Base-by-base conservation (phyloP, 2,797 vertebrate species). In the Anniella stebbinsi region DNA sequence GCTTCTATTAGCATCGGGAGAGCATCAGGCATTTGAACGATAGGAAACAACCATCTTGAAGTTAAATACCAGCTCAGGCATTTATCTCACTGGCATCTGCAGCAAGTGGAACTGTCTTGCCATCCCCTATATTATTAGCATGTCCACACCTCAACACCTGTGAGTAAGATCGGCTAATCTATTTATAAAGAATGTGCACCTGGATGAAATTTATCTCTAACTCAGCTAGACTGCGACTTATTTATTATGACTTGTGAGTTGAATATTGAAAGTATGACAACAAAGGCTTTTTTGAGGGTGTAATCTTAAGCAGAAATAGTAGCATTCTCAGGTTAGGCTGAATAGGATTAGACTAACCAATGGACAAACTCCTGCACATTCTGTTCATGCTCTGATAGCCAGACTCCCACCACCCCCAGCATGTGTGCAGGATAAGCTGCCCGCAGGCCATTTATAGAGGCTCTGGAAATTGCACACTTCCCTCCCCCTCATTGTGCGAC, bases 121-220 rank as follows among this genome's bases (percentile, higher is more conserved):
- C 82, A 63, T 80, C 84, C 94, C 85, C 66, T 33, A 41, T 93
- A 72, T 87, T 87, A 89, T 82, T 77, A 89, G 70, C 92, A 86
- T 66, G 90, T 51, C 1, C n/a, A 92, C 86, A 87, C n/a, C 54
- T 45, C 45, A 88, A 94, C 96, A 72, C 66, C 92, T 94, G n/a
- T 86, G 93, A 93, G 93, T 87, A 94, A 84, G 51, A 94, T 70
- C 81, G 94, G 69, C 88, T 92, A 91, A 93, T 82, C 15, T 93
- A 93, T 95, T 93, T 93, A 87, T 25, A 75, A 93, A 94, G 38
- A 95, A 86, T 23, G 57, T 84, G 4, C 15, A 93, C 75, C 70
- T 91, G 9, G 84, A 94, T 94, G 84, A 93, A 96, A 91, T 93
- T 3, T 85, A 83, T 94, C 95, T 91, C 84, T 92, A 95, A 94